phyloP scores from a whole-genome alignment of 2,113 vertebrate genomes.

The Peromyscus polionotus region DNA sequence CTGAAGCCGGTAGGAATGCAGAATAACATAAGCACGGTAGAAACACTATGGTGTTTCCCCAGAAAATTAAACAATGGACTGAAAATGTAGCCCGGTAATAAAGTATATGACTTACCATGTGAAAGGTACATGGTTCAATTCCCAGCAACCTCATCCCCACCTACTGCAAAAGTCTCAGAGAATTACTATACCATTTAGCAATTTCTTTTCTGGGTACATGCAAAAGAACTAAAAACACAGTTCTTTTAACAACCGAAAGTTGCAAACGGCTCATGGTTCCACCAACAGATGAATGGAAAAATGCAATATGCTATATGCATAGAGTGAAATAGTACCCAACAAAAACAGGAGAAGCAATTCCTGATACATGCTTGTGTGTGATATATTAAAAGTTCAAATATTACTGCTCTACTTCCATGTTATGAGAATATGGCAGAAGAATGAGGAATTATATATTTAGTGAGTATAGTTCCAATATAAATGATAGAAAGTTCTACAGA shows the following conservation, averaged over 20 bases:
- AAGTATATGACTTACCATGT: not conserved
- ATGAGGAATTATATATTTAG: not conserved
- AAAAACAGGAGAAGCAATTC: conserved; percentile 17
- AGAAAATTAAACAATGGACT: not conserved
- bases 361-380: not conserved
- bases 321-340: not conserved
- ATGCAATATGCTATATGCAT: not conserved
- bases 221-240: not conserved
- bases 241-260: not conserved
- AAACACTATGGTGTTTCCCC: not conserved
- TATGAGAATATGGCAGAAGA: not conserved
- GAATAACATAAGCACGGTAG: not conserved
- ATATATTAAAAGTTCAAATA: conserved; percentile 12
- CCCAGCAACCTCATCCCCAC: not conserved
- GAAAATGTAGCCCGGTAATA: not conserved
- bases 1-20: not conserved
- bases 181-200: not conserved
- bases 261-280: not conserved
- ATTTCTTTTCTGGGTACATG: not conserved
- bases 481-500: not conserved
- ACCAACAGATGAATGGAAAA: not conserved
- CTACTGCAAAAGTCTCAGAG: not conserved
- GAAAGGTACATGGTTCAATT: not conserved
- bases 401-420: not conserved
- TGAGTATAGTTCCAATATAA: not conserved